Conservation (phyloP, 2,797 vertebrate genomes). For the Pantherophis alleghaniensis region DNA sequence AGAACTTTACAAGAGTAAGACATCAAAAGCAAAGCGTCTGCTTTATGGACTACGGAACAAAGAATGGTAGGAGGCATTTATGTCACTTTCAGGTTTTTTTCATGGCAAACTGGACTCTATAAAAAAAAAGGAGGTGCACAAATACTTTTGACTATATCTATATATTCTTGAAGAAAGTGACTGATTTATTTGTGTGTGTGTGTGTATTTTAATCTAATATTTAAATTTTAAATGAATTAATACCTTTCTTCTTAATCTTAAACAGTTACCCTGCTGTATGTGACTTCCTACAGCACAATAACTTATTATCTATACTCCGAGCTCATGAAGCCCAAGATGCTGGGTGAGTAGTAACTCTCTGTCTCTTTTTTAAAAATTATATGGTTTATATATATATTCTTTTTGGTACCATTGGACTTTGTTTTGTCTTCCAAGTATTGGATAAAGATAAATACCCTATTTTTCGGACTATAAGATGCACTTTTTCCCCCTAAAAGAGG, state of each 20-base stretch:
- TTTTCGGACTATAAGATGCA: too few species aligned
- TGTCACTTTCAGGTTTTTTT: not conserved
- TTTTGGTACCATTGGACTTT: not conserved
- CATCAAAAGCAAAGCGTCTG: not conserved
- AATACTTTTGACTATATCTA: not conserved
- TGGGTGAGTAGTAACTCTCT: constrained; percentile 77
- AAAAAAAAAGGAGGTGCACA: not conserved
- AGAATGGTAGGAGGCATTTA: not conserved
- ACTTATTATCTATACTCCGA: constrained; percentile 97
- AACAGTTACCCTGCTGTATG: constrained; percentile 95
- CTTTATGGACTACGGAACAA: not conserved
- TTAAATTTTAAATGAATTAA: constrained; percentile 48
- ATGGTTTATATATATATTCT: not conserved
- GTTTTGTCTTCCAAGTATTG: not conserved
- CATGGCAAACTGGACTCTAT: not conserved
- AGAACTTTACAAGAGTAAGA: not conserved
- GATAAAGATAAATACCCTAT: not conserved
- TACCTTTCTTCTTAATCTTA: constrained; percentile 37
- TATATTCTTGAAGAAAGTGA: not conserved
- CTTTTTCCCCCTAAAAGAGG: too few species aligned
- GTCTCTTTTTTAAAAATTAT: not conserved
- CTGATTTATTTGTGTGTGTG: not conserved
- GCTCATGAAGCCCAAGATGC: constrained; percentile 98
- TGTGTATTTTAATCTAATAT: not conserved
- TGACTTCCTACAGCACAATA: constrained; percentile 98